Evolutionary conservation across 1,140 invertebrate species (phyloP).

Genomic region (Zaprionus tsacasi): DNA sequence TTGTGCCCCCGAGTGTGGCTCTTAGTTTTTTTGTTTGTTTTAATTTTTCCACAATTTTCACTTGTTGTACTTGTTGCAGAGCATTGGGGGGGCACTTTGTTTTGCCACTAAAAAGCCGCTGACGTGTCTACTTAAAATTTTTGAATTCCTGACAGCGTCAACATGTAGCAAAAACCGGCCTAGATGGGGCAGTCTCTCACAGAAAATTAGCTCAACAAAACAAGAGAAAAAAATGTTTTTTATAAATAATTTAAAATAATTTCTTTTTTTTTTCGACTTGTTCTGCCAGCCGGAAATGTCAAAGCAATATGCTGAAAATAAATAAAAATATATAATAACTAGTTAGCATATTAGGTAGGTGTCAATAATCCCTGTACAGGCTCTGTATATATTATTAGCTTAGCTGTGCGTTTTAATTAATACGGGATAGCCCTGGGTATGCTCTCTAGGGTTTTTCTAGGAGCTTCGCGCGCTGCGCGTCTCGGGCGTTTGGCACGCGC

Average conservation of each 20-base stretch:
- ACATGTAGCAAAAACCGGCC: constrained; percentile 37
- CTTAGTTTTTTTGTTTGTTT: constrained; percentile 46
- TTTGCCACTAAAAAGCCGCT: constrained; percentile 70
- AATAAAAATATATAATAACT: not conserved
- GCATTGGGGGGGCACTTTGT: constrained; percentile 67
- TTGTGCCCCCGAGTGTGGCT: constrained; percentile 55
- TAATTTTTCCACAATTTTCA: constrained; percentile 23
- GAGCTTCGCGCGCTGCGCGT: not conserved
- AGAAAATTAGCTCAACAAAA: constrained; percentile 57
- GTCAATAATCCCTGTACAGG: not conserved
- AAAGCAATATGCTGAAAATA: constrained; percentile 43
- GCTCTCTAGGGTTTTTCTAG: constrained; percentile 5
- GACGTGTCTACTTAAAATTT: constrained; percentile 80
- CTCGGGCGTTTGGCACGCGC: constrained; percentile 57
- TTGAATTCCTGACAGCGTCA: constrained; percentile 64
- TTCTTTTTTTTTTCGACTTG: constrained; percentile 36
- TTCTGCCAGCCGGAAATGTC: constrained; percentile 60
- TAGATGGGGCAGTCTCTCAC: constrained; percentile 16
- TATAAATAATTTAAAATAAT: constrained; percentile 21
- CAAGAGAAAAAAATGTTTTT: constrained; percentile 4
- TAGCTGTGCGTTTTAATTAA: not conserved
- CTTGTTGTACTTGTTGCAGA: constrained; percentile 53
- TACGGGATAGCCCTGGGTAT: constrained; percentile 21
- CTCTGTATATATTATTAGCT: constrained; percentile 1
- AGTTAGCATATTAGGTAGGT: not conserved